Conservation (phyloP, 2,113 vertebrate genomes). For the Peucedramus taeniatus region DNA sequence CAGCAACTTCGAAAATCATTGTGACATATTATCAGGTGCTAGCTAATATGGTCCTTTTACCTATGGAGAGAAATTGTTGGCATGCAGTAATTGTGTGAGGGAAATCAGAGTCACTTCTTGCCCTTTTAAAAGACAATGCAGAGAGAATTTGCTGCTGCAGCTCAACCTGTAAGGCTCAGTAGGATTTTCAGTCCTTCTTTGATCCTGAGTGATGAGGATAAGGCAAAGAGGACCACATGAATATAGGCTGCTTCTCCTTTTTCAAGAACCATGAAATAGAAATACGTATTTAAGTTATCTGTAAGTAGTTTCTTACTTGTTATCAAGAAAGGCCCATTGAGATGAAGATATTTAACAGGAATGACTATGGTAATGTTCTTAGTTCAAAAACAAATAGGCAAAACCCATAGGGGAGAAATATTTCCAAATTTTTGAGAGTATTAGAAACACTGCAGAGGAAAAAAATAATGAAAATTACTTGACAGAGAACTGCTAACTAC, state of each 20-base stretch:
- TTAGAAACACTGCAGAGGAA: neutral
- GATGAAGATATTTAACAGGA: neutral
- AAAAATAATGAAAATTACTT: neutral
- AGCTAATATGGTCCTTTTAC: neutral
- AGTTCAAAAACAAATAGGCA: neutral
- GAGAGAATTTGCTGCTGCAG: neutral
- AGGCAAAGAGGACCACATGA: neutral
- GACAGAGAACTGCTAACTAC: neutral
- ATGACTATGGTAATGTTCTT: neutral
- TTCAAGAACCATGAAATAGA: neutral
- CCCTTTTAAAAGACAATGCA: neutral
- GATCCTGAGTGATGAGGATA: neutral
- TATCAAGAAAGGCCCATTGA: neutral
- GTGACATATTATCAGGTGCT: neutral
- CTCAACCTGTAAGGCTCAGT: neutral
- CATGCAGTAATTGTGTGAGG: neutral
- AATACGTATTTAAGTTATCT: neutral
- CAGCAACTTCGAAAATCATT: neutral
- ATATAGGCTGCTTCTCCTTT: neutral
- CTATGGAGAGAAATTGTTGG: neutral
- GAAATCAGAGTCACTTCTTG: neutral
- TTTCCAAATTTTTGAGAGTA: neutral
- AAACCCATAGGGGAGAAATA: neutral
- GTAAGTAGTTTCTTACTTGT: neutral
- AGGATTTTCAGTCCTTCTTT: neutral